These are phyloP conservation scores for Pseudorectes ferrugineus DNA, from an alignment of 2,113 vertebrate species.

Conservation along the genomic window DNA sequence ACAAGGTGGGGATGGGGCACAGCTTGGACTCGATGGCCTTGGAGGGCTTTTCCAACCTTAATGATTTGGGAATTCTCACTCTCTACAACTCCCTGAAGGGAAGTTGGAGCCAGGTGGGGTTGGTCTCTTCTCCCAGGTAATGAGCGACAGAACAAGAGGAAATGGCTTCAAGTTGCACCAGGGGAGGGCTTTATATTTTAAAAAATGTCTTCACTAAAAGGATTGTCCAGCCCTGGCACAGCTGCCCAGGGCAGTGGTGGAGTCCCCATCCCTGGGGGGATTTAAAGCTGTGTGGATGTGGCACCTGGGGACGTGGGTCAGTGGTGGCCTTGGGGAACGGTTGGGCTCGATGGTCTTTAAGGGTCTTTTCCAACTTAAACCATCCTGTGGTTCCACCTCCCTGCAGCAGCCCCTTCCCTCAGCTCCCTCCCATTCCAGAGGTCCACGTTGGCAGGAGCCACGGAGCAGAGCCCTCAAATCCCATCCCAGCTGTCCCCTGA, in stretches of 20 bases:
- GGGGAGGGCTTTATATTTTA: too few species aligned
- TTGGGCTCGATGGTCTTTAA: accelerated
- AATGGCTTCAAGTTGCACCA: neutral
- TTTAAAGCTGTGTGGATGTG: neutral
- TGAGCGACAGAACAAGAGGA: accelerated
- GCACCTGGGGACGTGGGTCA: accelerated
- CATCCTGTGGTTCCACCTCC: neutral
- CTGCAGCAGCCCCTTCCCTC: neutral
- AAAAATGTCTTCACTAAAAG: too few species aligned
- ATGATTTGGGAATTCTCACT: accelerated
- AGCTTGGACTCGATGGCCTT: accelerated
- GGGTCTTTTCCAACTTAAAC: neutral
- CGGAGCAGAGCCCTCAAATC: accelerated
- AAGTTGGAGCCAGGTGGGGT: neutral
- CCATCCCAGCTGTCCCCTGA: neutral
- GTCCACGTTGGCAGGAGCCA: accelerated
- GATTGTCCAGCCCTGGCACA: neutral
- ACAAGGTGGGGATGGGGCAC: accelerated
- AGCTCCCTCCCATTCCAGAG: neutral
- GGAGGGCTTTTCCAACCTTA: neutral
- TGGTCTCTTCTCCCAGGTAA: neutral
- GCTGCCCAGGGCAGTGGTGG: neutral
- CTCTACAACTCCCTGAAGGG: neutral
- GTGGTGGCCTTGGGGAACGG: accelerated
- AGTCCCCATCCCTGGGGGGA: too few species aligned